Evolutionary conservation across 2,888 invertebrate genomes (phyloP).

Genomic region (Ophion slaviceki): DNA sequence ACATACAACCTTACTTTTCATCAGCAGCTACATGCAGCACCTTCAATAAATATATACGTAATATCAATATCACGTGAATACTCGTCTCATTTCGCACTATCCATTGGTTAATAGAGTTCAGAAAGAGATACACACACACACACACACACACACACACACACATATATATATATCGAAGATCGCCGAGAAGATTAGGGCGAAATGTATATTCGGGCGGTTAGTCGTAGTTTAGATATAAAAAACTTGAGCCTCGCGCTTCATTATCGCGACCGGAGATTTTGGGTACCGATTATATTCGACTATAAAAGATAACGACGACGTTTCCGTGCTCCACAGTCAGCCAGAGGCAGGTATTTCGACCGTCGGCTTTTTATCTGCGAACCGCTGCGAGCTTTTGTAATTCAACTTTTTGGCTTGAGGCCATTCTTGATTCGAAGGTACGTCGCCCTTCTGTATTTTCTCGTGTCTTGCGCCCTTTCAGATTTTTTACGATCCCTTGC

Average conservation of each 20-base stretch:
- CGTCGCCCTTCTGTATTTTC: background rate
- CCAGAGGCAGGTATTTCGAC: background rate
- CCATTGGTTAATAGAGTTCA: background rate
- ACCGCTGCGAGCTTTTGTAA: background rate
- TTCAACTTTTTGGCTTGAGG: background rate
- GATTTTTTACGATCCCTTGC: background rate
- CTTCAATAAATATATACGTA: too few species aligned
- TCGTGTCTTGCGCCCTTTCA: background rate
- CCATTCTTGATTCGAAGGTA: background rate
- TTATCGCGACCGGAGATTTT: constrained; percentile 9
- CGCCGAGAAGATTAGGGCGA: background rate
- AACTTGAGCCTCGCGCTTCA: background rate
- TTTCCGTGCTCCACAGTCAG: background rate
- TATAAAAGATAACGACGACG: constrained; percentile 6
- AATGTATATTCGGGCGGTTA: background rate
- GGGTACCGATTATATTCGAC: constrained; percentile 5
- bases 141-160: too few species aligned
- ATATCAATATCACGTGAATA: background rate
- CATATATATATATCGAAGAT: background rate
- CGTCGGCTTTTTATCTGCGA: background rate
- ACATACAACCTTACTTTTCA: too few species aligned
- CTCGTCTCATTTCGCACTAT: background rate
- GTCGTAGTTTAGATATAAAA: background rate
- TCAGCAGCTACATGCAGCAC: too few species aligned
- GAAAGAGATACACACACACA: too few species aligned